Evolutionary conservation across 2,888 invertebrate species (phyloP).

Genomic region (Xestoiulus laeticollis): DNA sequence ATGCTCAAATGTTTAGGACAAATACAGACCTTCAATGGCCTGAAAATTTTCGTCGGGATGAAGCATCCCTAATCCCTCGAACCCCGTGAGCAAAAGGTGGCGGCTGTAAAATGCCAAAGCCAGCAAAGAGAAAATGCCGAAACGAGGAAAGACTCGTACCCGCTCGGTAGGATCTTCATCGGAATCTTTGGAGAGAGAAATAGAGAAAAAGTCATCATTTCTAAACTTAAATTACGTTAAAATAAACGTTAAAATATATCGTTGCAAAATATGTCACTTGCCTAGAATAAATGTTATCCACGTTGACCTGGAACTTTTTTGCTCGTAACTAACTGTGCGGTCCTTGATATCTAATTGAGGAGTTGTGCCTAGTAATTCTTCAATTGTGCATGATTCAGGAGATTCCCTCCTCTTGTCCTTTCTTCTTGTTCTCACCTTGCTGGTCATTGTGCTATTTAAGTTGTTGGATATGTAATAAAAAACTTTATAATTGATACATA

Average conservation of each 20-base stretch:
- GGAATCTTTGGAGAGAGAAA: not conserved
- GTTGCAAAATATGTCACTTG: not conserved
- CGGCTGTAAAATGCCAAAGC: constrained; percentile 52
- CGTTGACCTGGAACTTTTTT: not conserved
- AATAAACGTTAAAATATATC: too few species aligned
- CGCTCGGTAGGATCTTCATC: constrained; percentile 48
- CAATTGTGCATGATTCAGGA: not conserved
- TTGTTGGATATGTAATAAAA: too few species aligned
- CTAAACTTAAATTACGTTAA: not conserved
- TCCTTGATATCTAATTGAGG: not conserved
- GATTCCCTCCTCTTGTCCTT: not conserved
- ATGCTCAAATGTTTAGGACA: not conserved
- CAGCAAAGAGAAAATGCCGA: constrained; percentile 51
- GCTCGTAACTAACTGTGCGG: not conserved
- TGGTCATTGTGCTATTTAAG: not conserved
- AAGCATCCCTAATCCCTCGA: constrained; percentile 52
- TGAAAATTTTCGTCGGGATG: constrained; percentile 54
- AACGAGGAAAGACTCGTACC: constrained; percentile 51
- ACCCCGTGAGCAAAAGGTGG: constrained; percentile 25
- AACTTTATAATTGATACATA: too few species aligned
- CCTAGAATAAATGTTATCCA: not conserved
- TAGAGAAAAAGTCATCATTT: not conserved
- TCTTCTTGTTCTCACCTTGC: not conserved
- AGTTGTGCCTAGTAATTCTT: not conserved
- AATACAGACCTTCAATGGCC: constrained; percentile 52